Evolutionary conservation across 2,888 invertebrate species (phyloP).

Genomic region (Teleiodes luculella): DNA sequence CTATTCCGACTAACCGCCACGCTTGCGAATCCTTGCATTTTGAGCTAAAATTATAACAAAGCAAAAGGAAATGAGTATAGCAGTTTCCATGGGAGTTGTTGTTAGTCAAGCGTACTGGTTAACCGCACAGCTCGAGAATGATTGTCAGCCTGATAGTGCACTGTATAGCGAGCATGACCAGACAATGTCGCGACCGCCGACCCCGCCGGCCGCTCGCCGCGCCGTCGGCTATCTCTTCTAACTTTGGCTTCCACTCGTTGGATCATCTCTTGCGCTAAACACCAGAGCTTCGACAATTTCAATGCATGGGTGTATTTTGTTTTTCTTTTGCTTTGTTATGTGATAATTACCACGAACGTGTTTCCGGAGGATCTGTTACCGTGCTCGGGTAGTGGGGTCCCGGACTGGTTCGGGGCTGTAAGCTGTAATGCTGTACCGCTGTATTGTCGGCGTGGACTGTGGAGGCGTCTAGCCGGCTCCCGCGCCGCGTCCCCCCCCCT

Average conservation of each 20-base stretch:
- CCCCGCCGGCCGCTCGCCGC: constrained; percentile 37
- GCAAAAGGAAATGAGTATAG: constrained; percentile 68
- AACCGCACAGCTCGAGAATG: constrained; percentile 75
- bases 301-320: constrained; percentile 73
- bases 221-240: constrained; percentile 36
- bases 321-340: constrained; percentile 79
- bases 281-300: constrained; percentile 56
- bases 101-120: constrained; percentile 62
- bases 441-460: constrained; percentile 19
- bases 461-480: constrained; percentile 39
- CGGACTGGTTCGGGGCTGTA: constrained; percentile 34
- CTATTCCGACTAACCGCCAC: constrained; percentile 40
- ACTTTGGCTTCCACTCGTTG: constrained; percentile 48
- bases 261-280: constrained; percentile 51
- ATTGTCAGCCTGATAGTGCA: constrained; percentile 75
- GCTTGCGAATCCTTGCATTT: constrained; percentile 73
- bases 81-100: constrained; percentile 61
- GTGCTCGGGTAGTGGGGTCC: constrained; percentile 50
- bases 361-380: constrained; percentile 60
- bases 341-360: constrained; percentile 62
- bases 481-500: constrained; percentile 66
- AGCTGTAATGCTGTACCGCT: constrained; percentile 19
- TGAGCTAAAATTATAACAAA: constrained; percentile 67
- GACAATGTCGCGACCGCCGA: constrained; percentile 25
- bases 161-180: constrained; percentile 59